Percentiles rank a stretch among this genome's conserved stretches.
phyloP scores from a whole-genome alignment of 23 tunicate genomes.

The Trididemnum clinides region DNA sequence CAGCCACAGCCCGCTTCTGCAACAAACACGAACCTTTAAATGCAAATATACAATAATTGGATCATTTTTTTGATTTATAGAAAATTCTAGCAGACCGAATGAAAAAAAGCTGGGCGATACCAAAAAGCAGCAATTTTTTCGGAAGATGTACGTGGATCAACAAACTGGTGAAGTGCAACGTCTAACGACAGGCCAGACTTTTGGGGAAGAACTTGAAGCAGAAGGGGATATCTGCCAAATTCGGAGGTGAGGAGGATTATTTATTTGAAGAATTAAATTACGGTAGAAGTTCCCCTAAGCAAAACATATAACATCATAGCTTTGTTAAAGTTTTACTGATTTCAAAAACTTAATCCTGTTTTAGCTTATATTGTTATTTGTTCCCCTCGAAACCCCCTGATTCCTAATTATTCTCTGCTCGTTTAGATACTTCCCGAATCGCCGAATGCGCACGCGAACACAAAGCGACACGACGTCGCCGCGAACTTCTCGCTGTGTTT shows the following conservation, averaged over 20 bases:
- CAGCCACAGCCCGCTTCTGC: too few relatives aligned
- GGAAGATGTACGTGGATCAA: constrained; percentile 22
- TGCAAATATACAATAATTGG: too few relatives aligned
- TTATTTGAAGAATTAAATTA: too few relatives aligned
- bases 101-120: neutral
- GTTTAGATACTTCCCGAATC: constrained; percentile 22
- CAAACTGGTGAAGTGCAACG: constrained; percentile 30
- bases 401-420: too few relatives aligned
- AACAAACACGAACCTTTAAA: too few relatives aligned
- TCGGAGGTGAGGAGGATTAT: neutral
- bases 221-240: neutral
- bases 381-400: too few relatives aligned
- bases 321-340: too few relatives aligned
- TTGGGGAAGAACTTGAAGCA: neutral
- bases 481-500: constrained; percentile 28
- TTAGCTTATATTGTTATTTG: too few relatives aligned
- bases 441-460: constrained; percentile 35
- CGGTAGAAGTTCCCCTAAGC: too few relatives aligned
- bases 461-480: constrained; percentile 27
- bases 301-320: too few relatives aligned
- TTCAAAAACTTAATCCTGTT: too few relatives aligned
- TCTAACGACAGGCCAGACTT: neutral
- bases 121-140: neutral
- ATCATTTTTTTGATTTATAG: too few relatives aligned
- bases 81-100: neutral